These are phyloP conservation scores for Chrysoperla carnea DNA, from an alignment of 1,140 invertebrate species.

Conservation along the genomic window DNA sequence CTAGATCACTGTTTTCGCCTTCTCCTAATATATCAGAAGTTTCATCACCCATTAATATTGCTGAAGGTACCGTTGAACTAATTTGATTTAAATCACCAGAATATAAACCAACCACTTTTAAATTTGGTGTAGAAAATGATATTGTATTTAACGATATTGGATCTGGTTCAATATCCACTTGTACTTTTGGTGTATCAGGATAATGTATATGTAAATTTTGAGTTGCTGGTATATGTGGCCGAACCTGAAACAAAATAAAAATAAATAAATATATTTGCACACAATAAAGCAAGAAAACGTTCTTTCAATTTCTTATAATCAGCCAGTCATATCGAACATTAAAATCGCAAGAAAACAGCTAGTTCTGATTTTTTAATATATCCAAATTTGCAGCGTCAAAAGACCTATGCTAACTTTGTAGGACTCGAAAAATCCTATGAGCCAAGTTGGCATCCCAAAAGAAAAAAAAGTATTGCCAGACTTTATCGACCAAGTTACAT, in stretches of 20 bases:
- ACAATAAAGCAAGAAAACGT: background rate
- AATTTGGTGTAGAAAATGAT: background rate
- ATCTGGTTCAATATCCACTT: background rate
- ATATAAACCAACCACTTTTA: background rate
- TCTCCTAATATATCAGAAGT: background rate
- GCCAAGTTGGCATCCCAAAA: too few species aligned
- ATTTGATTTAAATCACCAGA: background rate
- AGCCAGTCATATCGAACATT: too few species aligned
- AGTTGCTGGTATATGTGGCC: slow-evolving; percentile 1
- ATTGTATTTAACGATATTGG: background rate
- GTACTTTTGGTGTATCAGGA: background rate
- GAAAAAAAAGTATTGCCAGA: too few species aligned
- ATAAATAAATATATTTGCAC: background rate
- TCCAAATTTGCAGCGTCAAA: too few species aligned
- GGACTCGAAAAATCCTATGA: too few species aligned
- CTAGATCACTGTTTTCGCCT: background rate
- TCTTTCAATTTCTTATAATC: background rate
- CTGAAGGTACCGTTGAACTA: background rate
- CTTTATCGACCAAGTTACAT: too few species aligned
- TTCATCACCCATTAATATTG: background rate
- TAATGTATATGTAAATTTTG: slow-evolving; percentile 1
- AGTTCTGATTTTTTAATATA: too few species aligned
- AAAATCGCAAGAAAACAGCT: background rate
- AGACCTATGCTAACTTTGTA: too few species aligned
- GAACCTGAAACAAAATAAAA: background rate